phyloP scores from a whole-genome alignment of 30 jellyfish, hydroid and myxozoan genomes.

The Sanderia malayensis region DNA sequence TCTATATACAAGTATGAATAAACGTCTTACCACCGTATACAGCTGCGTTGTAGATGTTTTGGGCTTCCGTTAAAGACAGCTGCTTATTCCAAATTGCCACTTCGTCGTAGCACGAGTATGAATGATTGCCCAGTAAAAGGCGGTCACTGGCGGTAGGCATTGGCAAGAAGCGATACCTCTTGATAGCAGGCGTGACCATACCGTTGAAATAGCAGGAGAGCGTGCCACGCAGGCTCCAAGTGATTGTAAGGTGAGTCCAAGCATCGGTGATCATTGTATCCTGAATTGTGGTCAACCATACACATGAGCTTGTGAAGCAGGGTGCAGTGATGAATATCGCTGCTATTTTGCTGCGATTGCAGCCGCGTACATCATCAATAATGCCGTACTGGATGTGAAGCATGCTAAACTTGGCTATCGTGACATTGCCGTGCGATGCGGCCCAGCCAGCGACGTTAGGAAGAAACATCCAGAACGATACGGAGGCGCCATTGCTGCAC shows the following conservation, averaged over 20 bases:
- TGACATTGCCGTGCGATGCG: conserved; percentile 17
- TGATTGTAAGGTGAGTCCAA: conserved; percentile 41
- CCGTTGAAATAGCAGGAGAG: conserved; percentile 31
- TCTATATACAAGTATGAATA: no score
- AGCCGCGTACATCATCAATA: conserved; percentile 32
- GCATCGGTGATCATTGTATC: conserved; percentile 23
- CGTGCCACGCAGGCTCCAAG: background rate
- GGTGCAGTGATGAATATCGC: conserved; percentile 10
- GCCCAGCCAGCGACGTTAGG: conserved; percentile 36
- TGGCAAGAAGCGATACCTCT: background rate
- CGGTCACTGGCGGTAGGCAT: background rate
- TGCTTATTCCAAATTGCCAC: conserved; percentile 23
- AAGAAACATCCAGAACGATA: conserved; percentile 29
- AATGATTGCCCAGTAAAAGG: background rate
- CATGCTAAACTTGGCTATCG: conserved; percentile 13
- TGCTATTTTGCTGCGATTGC: conserved; percentile 28
- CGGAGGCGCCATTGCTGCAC: conserved; percentile 22
- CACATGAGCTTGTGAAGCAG: conserved; percentile 6
- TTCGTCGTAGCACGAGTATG: conserved; percentile 29
- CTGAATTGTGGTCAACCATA: conserved; percentile 43
- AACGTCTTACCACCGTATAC: conserved; percentile 29
- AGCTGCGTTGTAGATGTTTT: conserved; percentile 28
- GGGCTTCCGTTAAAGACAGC: conserved; percentile 1
- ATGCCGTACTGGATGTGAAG: conserved; percentile 29
- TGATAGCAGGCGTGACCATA: background rate